These are phyloP conservation scores for Andricus curvator DNA, from an alignment of 2,888 invertebrate species.

Conservation along the genomic window DNA sequence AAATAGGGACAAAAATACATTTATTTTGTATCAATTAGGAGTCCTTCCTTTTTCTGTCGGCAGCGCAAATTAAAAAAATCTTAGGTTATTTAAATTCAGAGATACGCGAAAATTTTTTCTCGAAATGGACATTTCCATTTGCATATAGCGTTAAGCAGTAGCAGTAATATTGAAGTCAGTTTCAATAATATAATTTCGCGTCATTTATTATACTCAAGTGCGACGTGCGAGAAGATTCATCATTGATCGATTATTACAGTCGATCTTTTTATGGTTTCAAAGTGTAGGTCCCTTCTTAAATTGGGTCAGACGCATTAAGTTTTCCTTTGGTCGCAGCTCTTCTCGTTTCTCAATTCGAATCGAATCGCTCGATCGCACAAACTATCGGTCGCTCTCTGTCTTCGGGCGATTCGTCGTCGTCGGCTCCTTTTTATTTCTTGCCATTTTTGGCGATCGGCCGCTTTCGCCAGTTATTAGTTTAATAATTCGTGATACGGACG, in stretches of 20 bases:
- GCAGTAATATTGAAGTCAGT: slow-evolving; percentile 1
- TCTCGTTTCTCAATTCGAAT: slow-evolving; percentile 58
- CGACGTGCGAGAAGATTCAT: slow-evolving; percentile 45
- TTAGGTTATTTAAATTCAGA: background rate
- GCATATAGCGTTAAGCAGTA: background rate
- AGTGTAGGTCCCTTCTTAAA: slow-evolving; percentile 59
- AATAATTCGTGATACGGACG: slow-evolving; percentile 67
- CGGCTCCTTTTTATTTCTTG: slow-evolving; percentile 53
- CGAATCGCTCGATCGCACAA: slow-evolving; percentile 54
- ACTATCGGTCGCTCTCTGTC: slow-evolving; percentile 41
- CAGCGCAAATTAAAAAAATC: background rate
- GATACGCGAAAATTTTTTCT: background rate
- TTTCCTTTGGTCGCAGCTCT: slow-evolving; percentile 54
- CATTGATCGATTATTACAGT: slow-evolving; percentile 56
- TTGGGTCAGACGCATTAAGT: slow-evolving; percentile 60
- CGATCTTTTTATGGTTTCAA: slow-evolving; percentile 57
- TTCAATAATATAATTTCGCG: background rate
- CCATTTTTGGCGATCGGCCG: slow-evolving; percentile 73
- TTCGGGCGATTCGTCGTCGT: slow-evolving; percentile 38
- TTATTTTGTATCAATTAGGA: background rate
- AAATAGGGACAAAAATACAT: background rate
- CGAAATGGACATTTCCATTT: background rate
- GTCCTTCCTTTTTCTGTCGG: background rate
- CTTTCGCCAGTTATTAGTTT: slow-evolving; percentile 76
- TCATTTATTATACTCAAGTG: background rate